Evolutionary conservation across 2,797 vertebrate genomes (phyloP), one percentile per base, ranked within the genome.

Genomic region (Stomatorhinus walkeri): DNA sequence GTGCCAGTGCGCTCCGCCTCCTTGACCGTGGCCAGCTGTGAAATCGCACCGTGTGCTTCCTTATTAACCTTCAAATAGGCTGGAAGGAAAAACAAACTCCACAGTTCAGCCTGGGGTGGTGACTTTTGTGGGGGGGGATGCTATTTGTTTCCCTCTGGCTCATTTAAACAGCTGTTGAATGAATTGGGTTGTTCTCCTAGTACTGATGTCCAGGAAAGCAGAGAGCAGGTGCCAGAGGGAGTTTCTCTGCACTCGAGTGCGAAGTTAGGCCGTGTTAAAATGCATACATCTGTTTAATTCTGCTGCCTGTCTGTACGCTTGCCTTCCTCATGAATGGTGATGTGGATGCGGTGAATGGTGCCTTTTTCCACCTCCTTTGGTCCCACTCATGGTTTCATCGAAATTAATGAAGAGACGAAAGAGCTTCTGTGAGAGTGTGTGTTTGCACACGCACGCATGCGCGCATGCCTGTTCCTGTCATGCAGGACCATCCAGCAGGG

Each of bases 1-100:
- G 32, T 16, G 68, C 76, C 61, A 48, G 61, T 36, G 87, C 56
- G 54, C 88, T 81, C 43, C 88, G 59, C 22, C 90, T 90, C 89
- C 90, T 64, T 87, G 14, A 90, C 91, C 90, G 85, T 90, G 61
- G 16, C 86, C 89, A 91, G 90, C 89, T 91, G 88, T 88, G 89
- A 90, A 91, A 92, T 91, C 89, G 87, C 85, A 51, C 88, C 89
- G 89, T 84, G 87, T 90, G 61, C 59, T 85, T 88, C 87, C 14
- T 10, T 32, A n/a, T 90, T 93, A 85, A 90, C 90, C 90, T 90
- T 91, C 89, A 88, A 46, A 24, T 88, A 85, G 12, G 88, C 49
- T 43, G 12, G 68, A 46, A 90, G 89, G 12, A 36, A 12, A 48
- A 56, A 88, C 46, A 40, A 24, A 52, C 22, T 48, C 32, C 85